Conservation (phyloP, 1,140 invertebrate genomes). For the Listronotus oregonensis region DNA sequence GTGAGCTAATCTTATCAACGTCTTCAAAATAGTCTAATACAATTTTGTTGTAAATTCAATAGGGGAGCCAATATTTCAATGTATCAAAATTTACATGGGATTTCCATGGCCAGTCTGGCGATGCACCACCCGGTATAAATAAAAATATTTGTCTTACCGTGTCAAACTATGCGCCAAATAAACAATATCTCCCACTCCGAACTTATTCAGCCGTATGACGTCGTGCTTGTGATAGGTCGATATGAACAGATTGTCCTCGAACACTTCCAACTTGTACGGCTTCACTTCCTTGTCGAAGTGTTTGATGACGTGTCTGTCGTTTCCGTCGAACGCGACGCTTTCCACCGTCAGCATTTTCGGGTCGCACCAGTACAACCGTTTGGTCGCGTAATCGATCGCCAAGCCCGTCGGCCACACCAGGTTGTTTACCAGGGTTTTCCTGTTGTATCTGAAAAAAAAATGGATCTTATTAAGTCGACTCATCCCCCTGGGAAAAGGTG, state of each 20-base stretch:
- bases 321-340: slow-evolving; percentile 69
- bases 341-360: slow-evolving; percentile 71
- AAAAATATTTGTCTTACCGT: slow-evolving; percentile 30
- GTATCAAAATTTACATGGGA: too few relatives aligned
- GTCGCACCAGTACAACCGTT: slow-evolving; percentile 78
- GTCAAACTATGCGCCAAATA: slow-evolving; percentile 62
- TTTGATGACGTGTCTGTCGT: slow-evolving; percentile 64
- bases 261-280: slow-evolving; percentile 74
- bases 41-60: too few relatives aligned
- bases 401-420: slow-evolving; percentile 72
- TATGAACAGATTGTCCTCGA: slow-evolving; percentile 74
- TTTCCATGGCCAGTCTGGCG: too few relatives aligned
- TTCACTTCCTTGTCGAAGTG: slow-evolving; percentile 61
- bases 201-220: slow-evolving; percentile 74
- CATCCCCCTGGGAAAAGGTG: too few relatives aligned
- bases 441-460: slow-evolving; percentile 49
- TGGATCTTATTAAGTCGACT: too few relatives aligned
- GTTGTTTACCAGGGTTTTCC: slow-evolving; percentile 61
- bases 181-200: slow-evolving; percentile 63
- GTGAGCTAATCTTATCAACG: too few relatives aligned
- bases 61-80: too few relatives aligned
- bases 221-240: slow-evolving; percentile 67
- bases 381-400: slow-evolving; percentile 70
- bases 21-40: too few relatives aligned
- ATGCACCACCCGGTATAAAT: too few relatives aligned